Percentiles rank a stretch among this genome's conserved stretches.
Conservation (phyloP, 2,888 invertebrate species). For the Drosophila paramelanica region DNA sequence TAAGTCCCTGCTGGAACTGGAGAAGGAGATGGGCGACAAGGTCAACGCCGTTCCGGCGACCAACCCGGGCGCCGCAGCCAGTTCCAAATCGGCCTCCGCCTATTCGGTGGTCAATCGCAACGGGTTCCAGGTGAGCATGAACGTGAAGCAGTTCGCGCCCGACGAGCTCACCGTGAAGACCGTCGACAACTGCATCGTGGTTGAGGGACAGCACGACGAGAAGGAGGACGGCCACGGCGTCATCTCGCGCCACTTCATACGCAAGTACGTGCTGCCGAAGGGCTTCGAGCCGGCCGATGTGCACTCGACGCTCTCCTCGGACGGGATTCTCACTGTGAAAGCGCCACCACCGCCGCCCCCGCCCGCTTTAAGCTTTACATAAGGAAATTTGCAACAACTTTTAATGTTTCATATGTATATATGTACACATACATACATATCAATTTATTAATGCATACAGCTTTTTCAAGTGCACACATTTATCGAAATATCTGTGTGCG, state of each 20-base stretch:
- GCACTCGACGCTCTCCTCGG: constrained; percentile 90
- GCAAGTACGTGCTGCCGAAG: constrained; percentile 91
- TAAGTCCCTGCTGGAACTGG: constrained; percentile 67
- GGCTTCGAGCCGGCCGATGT: constrained; percentile 91
- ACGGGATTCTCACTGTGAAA: constrained; percentile 90
- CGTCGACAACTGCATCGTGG: constrained; percentile 89
- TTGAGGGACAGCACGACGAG: constrained; percentile 93
- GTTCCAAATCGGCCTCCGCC: constrained; percentile 48
- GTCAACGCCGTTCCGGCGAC: constrained; percentile 20
- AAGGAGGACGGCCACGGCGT: constrained; percentile 91
- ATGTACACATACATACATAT: neutral
- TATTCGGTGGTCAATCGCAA: constrained; percentile 84
- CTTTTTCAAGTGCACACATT: too few species aligned
- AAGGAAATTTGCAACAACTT: neutral
- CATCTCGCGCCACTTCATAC: constrained; percentile 90
- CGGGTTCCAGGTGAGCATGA: constrained; percentile 90
- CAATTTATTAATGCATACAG: too few species aligned
- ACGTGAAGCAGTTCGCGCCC: constrained; percentile 92
- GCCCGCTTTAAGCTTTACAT: constrained; percentile 14
- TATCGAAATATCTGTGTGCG: neutral
- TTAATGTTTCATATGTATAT: neutral
- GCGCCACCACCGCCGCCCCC: constrained; percentile 86
- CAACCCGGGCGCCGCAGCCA: constrained; percentile 12
- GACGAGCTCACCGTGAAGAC: constrained; percentile 92
- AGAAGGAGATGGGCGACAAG: constrained; percentile 68